Evolutionary conservation across 2,113 vertebrate genomes (phyloP), one percentile per base, ranked within the genome.

Genomic region (Argyrosomus japonicus): DNA sequence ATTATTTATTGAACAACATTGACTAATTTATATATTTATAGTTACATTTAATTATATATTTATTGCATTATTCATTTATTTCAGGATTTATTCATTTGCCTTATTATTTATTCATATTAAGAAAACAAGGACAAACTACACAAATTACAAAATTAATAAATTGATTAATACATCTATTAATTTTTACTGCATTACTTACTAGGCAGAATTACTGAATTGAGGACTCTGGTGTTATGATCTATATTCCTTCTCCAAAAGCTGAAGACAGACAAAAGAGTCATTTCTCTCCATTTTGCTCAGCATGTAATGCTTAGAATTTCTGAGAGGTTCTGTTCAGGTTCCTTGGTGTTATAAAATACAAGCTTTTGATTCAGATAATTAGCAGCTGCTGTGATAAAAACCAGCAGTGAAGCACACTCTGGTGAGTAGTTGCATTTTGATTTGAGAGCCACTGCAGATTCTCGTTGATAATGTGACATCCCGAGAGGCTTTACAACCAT

Each of bases 401-500:
- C 1, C 12, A 25, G 12, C 63, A 56, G 11, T 32, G 73, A 48
- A 17, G 5, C 53, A 61, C 47, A 80, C 58, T 54, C 48, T 48
- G n/a, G 11, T 64, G 40, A 62, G 27, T 25, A 18, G 50, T 69
- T 75, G 68, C 61, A 40, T 81, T 75, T 71, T 25, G 11, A 83
- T 75, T 79, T 54, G 18, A 81, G 79, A 81, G 47, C 70, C n/a
- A 6, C 62, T 15, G 18, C 50, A 43, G 47, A 40, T 47, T 75
- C 58, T 77, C 1, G 18, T 50, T 62, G 40, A 53, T 84, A 78
- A 82, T 75, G 81, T 78, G 29, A 81, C 60, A 54, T 67, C 81
- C 72, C 9, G 5, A 75, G 67, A 75, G 81, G 75, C 54, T 79
- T 64, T 27, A 6, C 25, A 18, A 84, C 83, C 84, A 83, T 88